Conservation (phyloP, 2,113 vertebrate genomes). For the Chlamydotis undulata region DNA sequence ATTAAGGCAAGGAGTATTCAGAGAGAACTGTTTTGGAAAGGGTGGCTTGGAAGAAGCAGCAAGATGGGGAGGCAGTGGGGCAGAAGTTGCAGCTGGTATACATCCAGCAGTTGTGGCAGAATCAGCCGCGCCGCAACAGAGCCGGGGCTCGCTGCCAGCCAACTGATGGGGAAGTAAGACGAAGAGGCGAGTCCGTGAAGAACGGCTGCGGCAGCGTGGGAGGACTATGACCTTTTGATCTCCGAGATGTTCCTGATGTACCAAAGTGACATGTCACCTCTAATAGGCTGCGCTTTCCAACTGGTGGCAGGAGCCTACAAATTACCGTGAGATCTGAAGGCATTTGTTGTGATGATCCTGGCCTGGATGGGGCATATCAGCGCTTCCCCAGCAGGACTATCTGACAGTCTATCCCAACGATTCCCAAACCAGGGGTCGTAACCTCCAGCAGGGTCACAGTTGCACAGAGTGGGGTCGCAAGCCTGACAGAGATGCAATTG, state of each 20-base stretch:
- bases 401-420: not conserved
- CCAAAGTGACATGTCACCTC: slow-evolving; percentile 54
- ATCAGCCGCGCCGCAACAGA: not conserved
- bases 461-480: not conserved
- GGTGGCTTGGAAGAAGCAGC: not conserved
- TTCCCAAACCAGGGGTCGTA: slow-evolving; percentile 6
- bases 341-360: slow-evolving; percentile 49
- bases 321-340: slow-evolving; percentile 65
- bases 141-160: not conserved
- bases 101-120: not conserved
- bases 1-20: not conserved
- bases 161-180: not conserved
- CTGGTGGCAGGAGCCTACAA: slow-evolving; percentile 36
- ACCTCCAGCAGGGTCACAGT: slow-evolving; percentile 57
- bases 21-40: not conserved
- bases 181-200: not conserved
- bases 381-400: not conserved
- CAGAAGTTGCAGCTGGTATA: not conserved
- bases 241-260: slow-evolving; percentile 40
- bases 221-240: slow-evolving; percentile 66
- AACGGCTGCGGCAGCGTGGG: slow-evolving; percentile 47
- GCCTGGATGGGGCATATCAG: not conserved
- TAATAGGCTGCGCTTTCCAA: slow-evolving; percentile 45
- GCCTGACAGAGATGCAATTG: slow-evolving; percentile 51
- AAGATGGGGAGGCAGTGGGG: not conserved